These are phyloP conservation scores for Psittacula echo DNA, from an alignment of 2,797 vertebrate species.

Conservation along the genomic window DNA sequence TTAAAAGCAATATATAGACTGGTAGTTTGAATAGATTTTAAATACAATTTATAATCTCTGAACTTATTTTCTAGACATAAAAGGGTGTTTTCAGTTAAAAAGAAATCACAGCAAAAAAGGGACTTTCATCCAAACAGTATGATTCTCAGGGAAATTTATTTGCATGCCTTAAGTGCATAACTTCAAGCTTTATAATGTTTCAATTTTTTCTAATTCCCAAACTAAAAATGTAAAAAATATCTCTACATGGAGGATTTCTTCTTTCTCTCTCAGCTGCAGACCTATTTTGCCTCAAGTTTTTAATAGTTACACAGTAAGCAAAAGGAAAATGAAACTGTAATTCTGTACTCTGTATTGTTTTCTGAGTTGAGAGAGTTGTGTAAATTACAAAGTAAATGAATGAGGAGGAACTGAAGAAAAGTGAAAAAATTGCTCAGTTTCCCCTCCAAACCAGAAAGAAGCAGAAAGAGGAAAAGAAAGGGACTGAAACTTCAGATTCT, in stretches of 20 bases:
- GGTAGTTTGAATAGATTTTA: not conserved
- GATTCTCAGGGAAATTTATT: not conserved
- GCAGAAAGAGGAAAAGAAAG: not conserved
- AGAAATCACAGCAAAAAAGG: not conserved
- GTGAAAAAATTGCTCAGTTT: conserved; percentile 20
- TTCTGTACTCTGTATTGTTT: not conserved
- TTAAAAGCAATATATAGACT: not conserved
- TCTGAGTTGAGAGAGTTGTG: not conserved
- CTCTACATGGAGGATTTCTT: not conserved
- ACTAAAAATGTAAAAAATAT: not conserved
- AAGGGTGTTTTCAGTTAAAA: not conserved
- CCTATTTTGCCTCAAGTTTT: not conserved
- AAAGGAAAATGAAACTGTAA: not conserved
- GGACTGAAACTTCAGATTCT: not conserved
- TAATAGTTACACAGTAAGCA: not conserved
- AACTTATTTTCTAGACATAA: not conserved
- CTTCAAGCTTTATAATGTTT: not conserved
- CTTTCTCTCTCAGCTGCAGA: not conserved
- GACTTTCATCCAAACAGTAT: not conserved
- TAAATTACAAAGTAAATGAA: conserved; percentile 5
- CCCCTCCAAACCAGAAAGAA: not conserved
- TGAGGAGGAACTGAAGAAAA: conserved; percentile 34
- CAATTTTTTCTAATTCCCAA: not conserved
- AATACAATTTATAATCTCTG: not conserved
- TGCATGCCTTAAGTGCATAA: not conserved